Evolutionary conservation across 1,140 invertebrate genomes (phyloP), one percentile per base, ranked within the genome.

Genomic region (Hestina assimilis): DNA sequence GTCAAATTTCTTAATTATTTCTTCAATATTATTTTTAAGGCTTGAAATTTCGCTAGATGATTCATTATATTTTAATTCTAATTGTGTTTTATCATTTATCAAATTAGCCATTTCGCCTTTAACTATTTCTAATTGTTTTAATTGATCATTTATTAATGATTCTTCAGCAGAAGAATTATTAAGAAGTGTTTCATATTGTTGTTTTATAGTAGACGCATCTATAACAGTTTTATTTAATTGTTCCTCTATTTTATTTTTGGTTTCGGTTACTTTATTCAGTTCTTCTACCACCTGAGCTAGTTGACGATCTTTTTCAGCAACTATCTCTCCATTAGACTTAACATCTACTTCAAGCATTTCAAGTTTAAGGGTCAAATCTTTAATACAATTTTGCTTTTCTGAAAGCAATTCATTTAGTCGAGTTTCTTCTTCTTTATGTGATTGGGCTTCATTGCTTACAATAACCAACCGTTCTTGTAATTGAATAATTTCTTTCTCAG

Each of bases 301-400:
- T 75, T 90, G 88, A 1, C 89, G 83, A 42, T 89, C 75, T 72
- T 89, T 91, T 70, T 91, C 89, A 31, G 52, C 58, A 56, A 89
- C 51, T 21, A 89, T 81, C 69, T 89, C 88, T 52, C 66, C 47
- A 72, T 87, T 84, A 4, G 87, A 89, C 72, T 88, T 89, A 14
- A 89, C 48, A 59, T 89, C 89, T 41, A 90, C 69, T 73, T 89
- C 78, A 11, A 86, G 50, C 80, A 89, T 84, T 78, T 89, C 83
- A 46, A 83, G 41, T 72, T 89, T 89, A 2, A 83, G 61, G n/a
- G 66, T 74, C 3, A 90, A 60, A 19, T 89, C 87, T 68, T 89
- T 89, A 8, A 89, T 54, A 63, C 40, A 59, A 60, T 76, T 80
- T 66, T 89, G 83, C 66, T 89, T 90, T 68, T 89, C 82, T 62